These are phyloP conservation scores for Manis crassicaudata DNA, from an alignment of 2,797 vertebrate species.

Conservation along the genomic window DNA sequence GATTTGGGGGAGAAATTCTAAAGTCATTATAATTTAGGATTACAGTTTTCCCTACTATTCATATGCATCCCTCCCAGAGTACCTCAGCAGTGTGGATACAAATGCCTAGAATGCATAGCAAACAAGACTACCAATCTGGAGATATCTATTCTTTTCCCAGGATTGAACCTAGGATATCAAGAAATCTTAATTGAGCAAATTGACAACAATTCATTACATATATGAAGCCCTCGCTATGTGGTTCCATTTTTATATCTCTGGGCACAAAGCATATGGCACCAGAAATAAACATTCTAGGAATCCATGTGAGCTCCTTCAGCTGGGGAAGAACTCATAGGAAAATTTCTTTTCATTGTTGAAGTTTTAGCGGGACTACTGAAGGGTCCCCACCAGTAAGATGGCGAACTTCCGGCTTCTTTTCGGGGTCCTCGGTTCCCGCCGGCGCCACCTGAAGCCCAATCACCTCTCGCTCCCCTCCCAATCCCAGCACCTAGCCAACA, in stretches of 20 bases:
- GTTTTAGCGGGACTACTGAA: neutral
- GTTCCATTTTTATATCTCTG: neutral
- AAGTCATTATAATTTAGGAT: slow-evolving; percentile 27
- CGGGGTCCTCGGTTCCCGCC: too few species aligned
- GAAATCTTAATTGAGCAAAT: neutral
- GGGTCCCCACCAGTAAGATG: too few species aligned
- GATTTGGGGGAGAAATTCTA: slow-evolving; percentile 26
- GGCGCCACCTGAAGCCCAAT: too few species aligned
- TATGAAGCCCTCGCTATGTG: too few species aligned
- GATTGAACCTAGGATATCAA: neutral
- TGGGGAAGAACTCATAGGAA: neutral
- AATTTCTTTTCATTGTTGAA: neutral
- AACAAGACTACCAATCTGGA: neutral
- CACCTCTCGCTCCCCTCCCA: too few species aligned
- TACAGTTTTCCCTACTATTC: neutral
- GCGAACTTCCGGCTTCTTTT: too few species aligned
- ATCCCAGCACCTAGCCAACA: too few species aligned
- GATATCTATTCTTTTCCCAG: neutral
- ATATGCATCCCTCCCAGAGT: neutral
- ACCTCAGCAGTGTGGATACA: neutral
- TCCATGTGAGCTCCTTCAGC: neutral
- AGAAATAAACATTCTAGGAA: neutral
- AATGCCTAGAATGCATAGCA: slow-evolving; percentile 25
- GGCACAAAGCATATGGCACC: neutral
- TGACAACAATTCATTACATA: neutral